Conservation (phyloP, 2,888 invertebrate genomes). For the Drosophila kambysellisi region DNA sequence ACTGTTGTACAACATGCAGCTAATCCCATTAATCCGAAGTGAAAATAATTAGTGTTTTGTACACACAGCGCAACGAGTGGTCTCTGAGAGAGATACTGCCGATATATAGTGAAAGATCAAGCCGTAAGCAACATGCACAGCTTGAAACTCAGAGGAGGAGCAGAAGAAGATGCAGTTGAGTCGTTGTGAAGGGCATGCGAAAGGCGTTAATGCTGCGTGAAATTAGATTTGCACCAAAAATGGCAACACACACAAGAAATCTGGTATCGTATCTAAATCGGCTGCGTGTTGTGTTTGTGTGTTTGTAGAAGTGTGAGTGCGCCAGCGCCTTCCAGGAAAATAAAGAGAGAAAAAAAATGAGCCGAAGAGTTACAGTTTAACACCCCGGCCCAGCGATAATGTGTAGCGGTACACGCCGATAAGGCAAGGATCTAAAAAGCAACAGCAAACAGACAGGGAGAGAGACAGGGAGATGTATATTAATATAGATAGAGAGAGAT, state of each 20-base stretch:
- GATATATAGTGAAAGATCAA: slow-evolving; percentile 36
- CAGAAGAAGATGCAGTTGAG: slow-evolving; percentile 32
- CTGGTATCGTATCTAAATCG: slow-evolving; percentile 40
- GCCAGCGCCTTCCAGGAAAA: slow-evolving; percentile 70
- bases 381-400: slow-evolving; percentile 71
- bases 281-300: slow-evolving; percentile 21
- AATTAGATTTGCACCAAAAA: slow-evolving; percentile 84
- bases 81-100: slow-evolving; percentile 9
- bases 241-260: slow-evolving; percentile 40
- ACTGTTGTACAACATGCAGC: slow-evolving; percentile 76
- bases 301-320: slow-evolving; percentile 28
- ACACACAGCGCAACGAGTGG: slow-evolving; percentile 67
- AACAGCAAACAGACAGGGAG: not conserved
- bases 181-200: slow-evolving; percentile 67
- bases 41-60: slow-evolving; percentile 83
- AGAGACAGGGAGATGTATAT: not conserved
- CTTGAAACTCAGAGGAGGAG: slow-evolving; percentile 27
- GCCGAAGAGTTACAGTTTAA: slow-evolving; percentile 78
- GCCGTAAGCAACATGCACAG: slow-evolving; percentile 31
- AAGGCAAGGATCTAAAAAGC: slow-evolving; percentile 39
- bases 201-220: slow-evolving; percentile 85
- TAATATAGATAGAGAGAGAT: too few species aligned
- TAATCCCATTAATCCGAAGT: slow-evolving; percentile 83
- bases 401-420: slow-evolving; percentile 63
- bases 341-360: not conserved